Conservation (phyloP, 1,140 invertebrate genomes). For the Drosophila burlai region DNA sequence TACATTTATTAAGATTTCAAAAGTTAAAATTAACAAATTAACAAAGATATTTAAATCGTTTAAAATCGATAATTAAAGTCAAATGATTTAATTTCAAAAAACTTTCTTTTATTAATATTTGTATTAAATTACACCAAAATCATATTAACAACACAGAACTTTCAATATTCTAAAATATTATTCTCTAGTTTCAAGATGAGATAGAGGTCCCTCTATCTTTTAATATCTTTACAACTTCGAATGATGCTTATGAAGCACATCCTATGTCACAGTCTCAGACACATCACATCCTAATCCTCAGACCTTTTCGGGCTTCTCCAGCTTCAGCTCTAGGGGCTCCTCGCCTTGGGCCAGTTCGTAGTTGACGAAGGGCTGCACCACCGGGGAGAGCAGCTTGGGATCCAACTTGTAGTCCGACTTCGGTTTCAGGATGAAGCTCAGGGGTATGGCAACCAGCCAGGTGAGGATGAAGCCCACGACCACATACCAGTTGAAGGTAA, state of each 20-base stretch:
- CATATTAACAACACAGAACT: not conserved
- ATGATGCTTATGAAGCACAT: constrained; percentile 38
- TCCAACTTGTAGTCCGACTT: constrained; percentile 71
- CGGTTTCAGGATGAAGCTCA: constrained; percentile 79
- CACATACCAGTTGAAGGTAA: constrained; percentile 88
- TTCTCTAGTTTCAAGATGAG: not conserved
- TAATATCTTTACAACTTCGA: constrained; percentile 7
- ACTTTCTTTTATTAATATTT: not conserved
- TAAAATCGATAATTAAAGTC: not conserved
- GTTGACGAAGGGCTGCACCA: constrained; percentile 59
- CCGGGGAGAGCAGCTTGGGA: constrained; percentile 84
- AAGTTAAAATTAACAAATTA: no score
- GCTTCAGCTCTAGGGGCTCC: constrained; percentile 53
- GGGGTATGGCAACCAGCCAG: constrained; percentile 86
- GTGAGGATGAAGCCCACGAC: constrained; percentile 87
- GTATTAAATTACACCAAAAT: not conserved
- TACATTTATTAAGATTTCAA: no score
- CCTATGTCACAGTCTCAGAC: not conserved
- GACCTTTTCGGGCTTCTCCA: constrained; percentile 39
- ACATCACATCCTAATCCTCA: constrained; percentile 6
- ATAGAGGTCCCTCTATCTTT: not conserved
- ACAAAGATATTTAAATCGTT: no score
- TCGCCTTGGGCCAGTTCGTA: constrained; percentile 57
- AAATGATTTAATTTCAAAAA: not conserved
- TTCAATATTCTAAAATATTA: constrained; percentile 2